These are phyloP conservation scores for Umimayanthus kanabou DNA, from an alignment of 92 coral and sea anemone genomes.

Conservation along the genomic window DNA sequence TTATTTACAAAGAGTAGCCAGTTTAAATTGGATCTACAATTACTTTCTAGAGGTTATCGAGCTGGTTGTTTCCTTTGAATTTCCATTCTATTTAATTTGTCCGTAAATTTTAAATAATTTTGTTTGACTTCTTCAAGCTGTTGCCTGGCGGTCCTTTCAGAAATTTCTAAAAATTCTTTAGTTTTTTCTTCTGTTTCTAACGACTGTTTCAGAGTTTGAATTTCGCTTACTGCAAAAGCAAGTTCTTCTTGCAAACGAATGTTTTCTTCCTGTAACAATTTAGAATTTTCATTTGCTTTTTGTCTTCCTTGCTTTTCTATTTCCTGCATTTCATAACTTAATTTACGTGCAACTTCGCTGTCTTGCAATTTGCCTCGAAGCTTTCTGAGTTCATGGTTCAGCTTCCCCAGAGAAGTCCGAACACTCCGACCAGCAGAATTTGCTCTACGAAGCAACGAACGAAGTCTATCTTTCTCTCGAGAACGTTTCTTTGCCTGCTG, in stretches of 20 bases:
- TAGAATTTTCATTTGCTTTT: constrained; percentile 19
- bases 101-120: constrained; percentile 49
- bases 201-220: constrained; percentile 50
- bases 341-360: constrained; percentile 33
- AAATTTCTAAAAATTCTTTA: constrained; percentile 36
- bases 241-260: constrained; percentile 27
- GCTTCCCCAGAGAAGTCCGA: constrained; percentile 24
- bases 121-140: constrained; percentile 51
- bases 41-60: constrained; percentile 17
- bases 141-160: constrained; percentile 38
- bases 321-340: constrained; percentile 9
- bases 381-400: constrained; percentile 42
- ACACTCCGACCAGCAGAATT: constrained; percentile 4
- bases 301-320: constrained; percentile 38
- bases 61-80: constrained; percentile 57
- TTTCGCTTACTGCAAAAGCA: constrained; percentile 12
- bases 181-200: constrained; percentile 28
- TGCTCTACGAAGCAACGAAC: constrained; percentile 20
- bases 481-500: constrained; percentile 23
- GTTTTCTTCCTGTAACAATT: constrained; percentile 41
- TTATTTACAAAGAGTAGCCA: constrained; percentile 2
- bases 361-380: constrained; percentile 36
- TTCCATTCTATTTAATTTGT: constrained; percentile 47
- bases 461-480: constrained; percentile 27
- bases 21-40: background rate